Evolutionary conservation across 2,888 invertebrate genomes (phyloP), one percentile per base, ranked within the genome.

Genomic region (Tenthredo mesomela): DNA sequence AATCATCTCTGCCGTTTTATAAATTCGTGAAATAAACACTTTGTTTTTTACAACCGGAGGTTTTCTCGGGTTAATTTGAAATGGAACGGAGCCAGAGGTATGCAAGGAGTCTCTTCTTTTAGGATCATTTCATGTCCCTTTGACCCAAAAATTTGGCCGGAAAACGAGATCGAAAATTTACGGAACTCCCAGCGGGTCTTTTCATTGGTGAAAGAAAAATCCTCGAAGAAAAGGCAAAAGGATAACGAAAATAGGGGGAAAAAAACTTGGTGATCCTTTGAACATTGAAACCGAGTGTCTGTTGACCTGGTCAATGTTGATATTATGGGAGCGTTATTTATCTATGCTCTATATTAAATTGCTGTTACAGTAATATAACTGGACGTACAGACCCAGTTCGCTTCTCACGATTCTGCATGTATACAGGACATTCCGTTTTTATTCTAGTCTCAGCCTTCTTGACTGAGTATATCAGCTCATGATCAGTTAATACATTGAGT

Each of bases 281-380:
- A 75, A 75, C 25, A 47, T 47, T 6, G 7, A 47, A 50, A 67
- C 25, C 18, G 37, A 75, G 33, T 40, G 37, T 80, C 40, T 80
- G 37, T 50, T 4, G n/a, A 33, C 47, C 67, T 29, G n/a, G 67
- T 70, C 47, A 82, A 82, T 82, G 9, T 82, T 82, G 67, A 47
- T 67, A 82, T 65, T 47, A 1, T 40, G 25, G n/a, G 82, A 25
- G 25, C 82, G 67, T 82, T 43, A 50, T 61, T 80, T 40, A 9
- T 40, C n/a, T 10, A 58, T 47, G n/a, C 67, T 67, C 33, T 67
- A 67, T 67, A 82, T 9, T 7, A 65, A 61, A 61, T 80, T 80
- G 61, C 43, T 61, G 15, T 58, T 43, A 80, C 18, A 9, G 54
- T 50, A 54, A 50, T n/a, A 43, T 67, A 12, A 61, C 12, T 73